These are phyloP conservation scores for Petrocephalus sullivani DNA, from an alignment of 2,797 vertebrate species.

Conservation along the genomic window DNA sequence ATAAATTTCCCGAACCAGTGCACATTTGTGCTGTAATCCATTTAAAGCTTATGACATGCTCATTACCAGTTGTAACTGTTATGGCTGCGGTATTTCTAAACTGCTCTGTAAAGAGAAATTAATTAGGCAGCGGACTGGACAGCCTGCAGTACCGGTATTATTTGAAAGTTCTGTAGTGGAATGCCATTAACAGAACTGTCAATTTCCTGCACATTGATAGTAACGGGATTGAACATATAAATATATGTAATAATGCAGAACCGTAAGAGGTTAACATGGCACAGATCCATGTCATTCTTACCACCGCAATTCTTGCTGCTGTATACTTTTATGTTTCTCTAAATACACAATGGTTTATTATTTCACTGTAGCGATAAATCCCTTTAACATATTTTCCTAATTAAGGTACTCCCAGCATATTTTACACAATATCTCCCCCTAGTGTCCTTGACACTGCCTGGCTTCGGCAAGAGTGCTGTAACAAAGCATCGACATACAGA, in stretches of 20 bases:
- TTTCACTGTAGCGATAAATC: constrained; percentile 5
- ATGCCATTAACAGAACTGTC: background rate
- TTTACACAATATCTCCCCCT: constrained; percentile 24
- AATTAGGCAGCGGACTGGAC: background rate
- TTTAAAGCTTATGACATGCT: background rate
- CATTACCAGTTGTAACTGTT: constrained; percentile 7
- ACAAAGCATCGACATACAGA: background rate
- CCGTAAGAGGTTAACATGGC: background rate
- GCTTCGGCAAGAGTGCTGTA: background rate
- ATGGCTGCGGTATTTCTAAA: constrained; percentile 1
- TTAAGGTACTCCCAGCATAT: background rate
- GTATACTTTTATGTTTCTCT: background rate
- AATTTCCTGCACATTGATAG: background rate
- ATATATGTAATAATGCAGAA: background rate
- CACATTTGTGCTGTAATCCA: background rate
- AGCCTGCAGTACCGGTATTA: background rate
- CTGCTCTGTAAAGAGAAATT: constrained; percentile 2
- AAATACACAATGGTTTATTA: background rate
- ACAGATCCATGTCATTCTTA: background rate
- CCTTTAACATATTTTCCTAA: background rate
- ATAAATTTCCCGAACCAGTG: background rate
- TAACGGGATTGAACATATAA: background rate
- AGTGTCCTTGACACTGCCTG: constrained; percentile 10
- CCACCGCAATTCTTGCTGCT: background rate
- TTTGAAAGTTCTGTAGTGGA: background rate